A percentile compares a stretch with the other conserved stretches of the same genome.
Evolutionary conservation across 2,888 invertebrate genomes (phyloP).

Genomic region (Sussaba pulchella): DNA sequence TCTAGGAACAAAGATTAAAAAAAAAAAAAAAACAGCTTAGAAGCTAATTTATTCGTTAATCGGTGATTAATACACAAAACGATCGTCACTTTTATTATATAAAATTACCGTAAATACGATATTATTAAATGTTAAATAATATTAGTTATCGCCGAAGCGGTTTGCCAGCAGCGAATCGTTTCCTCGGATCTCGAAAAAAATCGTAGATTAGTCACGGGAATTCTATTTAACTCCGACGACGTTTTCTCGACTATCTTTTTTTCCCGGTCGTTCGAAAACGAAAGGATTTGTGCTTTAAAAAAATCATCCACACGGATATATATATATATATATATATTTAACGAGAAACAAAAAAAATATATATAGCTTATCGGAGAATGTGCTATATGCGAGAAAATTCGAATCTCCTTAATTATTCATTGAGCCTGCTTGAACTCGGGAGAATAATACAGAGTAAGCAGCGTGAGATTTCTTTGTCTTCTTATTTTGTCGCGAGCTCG

Average conservation of each 20-base stretch:
- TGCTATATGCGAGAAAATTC: neutral
- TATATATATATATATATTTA: neutral
- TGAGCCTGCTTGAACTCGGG: slow-evolving; percentile 11
- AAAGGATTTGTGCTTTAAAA: slow-evolving; percentile 18
- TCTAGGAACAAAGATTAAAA: neutral
- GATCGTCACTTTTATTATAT: slow-evolving; percentile 42
- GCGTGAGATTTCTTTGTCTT: neutral
- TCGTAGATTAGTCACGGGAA: neutral
- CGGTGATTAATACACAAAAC: slow-evolving; percentile 35
- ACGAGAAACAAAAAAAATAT: neutral
- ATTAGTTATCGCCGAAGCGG: slow-evolving; percentile 19
- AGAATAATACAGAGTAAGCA: neutral
- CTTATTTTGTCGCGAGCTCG: neutral
- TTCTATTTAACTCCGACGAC: neutral
- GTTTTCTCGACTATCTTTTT: slow-evolving; percentile 16
- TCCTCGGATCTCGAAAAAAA: slow-evolving; percentile 9
- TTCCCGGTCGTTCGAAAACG: slow-evolving; percentile 11
- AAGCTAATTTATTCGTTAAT: slow-evolving; percentile 21
- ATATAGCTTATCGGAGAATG: neutral
- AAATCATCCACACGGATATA: neutral
- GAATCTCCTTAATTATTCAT: neutral
- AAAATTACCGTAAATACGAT: slow-evolving; percentile 20
- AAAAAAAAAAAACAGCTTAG: neutral
- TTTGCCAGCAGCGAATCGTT: neutral
- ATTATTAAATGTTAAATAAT: slow-evolving; percentile 25